Evolutionary conservation across 2,797 vertebrate species (phyloP), one percentile per base, ranked within the genome.

Genomic region (Lacerta bilineata): DNA sequence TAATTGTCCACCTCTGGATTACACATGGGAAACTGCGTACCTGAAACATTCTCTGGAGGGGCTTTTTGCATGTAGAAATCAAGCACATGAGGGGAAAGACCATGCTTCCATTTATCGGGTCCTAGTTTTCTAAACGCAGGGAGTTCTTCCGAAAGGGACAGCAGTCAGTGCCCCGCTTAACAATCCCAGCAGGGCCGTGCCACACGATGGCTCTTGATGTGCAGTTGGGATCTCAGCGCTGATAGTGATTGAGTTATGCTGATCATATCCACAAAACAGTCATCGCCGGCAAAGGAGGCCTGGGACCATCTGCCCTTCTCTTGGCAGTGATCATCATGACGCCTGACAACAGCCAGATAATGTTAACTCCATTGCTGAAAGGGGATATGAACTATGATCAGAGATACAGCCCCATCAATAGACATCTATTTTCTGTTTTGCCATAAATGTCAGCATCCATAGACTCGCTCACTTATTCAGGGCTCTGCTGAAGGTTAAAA

Each of bases 371-470:
- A 80, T 94, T 95, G 95, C 97, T 97, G 97, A 98, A 98, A 97
- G 93, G 94, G 93, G 95, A 94, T 96, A 93, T 97, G 97, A 98
- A 97, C 97, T 97, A 95, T 90, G 95, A 97, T 97, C 97, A 97
- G 96, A 95, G 97, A 98, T 97, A 97, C 95, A 95, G 96, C 95
- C 95, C 96, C 97, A 96, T 96, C 97, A 97, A 96, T 96, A 96
- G 96, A 98, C 97, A 97, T 98, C 97, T 96, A 97, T 98, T 98
- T 97, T 96, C 94, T 96, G 96, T 96, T 96, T 93, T 91, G 89
- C 95, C 92, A 91, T 94, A 92, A 95, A 97, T 95, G 96, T 97
- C 96, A 95, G 95, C 93, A 96, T 95, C 96, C 96, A 95, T 91
- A 94, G 95, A 95, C 93, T 95, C 94, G 29, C 96, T 97, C 95